Evolutionary conservation across 1,140 invertebrate genomes (phyloP).

Genomic region (Camponotus floridanus): DNA sequence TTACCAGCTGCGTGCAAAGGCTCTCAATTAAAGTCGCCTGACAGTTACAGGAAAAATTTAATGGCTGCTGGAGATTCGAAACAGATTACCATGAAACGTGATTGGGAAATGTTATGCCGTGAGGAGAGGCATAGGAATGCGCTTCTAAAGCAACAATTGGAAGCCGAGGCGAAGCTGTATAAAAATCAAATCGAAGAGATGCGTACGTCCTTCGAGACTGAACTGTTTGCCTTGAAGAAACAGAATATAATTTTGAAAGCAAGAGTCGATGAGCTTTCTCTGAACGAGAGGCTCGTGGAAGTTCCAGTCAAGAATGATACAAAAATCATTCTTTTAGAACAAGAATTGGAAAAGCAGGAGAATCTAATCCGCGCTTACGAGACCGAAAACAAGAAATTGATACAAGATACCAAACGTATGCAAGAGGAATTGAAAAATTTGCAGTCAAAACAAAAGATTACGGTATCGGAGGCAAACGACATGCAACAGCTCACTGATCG

Average conservation of each 20-base stretch:
- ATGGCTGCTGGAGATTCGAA: slow-evolving; percentile 78
- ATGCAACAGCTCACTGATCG: slow-evolving; percentile 77
- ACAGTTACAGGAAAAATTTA: slow-evolving; percentile 60
- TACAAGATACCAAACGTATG: slow-evolving; percentile 79
- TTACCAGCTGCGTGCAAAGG: slow-evolving; percentile 57
- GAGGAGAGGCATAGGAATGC: slow-evolving; percentile 82
- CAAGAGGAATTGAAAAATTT: slow-evolving; percentile 80
- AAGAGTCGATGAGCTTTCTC: slow-evolving; percentile 79
- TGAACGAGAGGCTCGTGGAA: slow-evolving; percentile 74
- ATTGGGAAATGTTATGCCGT: slow-evolving; percentile 81
- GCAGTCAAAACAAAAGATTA: slow-evolving; percentile 72
- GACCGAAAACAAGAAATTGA: slow-evolving; percentile 81
- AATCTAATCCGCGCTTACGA: slow-evolving; percentile 82
- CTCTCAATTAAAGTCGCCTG: slow-evolving; percentile 63
- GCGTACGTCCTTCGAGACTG: slow-evolving; percentile 82
- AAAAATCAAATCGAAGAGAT: slow-evolving; percentile 82
- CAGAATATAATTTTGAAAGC: slow-evolving; percentile 84
- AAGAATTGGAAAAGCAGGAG: slow-evolving; percentile 82
- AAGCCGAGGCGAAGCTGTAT: slow-evolving; percentile 81
- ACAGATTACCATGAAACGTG: slow-evolving; percentile 65
- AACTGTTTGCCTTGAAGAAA: slow-evolving; percentile 83
- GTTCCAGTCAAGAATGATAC: slow-evolving; percentile 65
- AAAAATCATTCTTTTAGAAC: slow-evolving; percentile 77
- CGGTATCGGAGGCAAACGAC: slow-evolving; percentile 68
- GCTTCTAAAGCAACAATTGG: slow-evolving; percentile 81